phyloP scores from a whole-genome alignment of 1,140 invertebrate genomes.

The Hylaeus volcanicus region DNA sequence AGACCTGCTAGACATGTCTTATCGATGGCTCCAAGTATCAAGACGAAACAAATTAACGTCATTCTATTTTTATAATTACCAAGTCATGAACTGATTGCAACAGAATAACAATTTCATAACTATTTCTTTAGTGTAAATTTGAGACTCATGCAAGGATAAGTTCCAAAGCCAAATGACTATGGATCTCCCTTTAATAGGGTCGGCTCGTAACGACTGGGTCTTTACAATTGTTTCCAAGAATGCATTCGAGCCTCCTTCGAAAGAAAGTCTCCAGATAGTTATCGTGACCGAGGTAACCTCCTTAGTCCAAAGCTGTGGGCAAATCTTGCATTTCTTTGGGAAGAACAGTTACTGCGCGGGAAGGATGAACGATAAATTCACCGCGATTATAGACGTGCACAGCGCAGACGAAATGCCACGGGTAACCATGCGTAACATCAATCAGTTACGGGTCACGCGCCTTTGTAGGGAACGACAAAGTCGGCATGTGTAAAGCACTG shows the following conservation, averaged over 20 bases:
- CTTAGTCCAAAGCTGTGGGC: background rate
- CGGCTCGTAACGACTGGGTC: too few species aligned
- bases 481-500: constrained; percentile 39
- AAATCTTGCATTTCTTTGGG: background rate
- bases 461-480: constrained; percentile 53
- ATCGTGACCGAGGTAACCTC: background rate
- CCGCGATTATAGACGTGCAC: constrained; percentile 36
- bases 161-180: too few species aligned
- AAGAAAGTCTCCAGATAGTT: background rate
- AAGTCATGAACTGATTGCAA: too few species aligned
- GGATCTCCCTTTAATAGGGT: too few species aligned
- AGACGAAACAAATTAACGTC: too few species aligned
- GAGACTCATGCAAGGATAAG: too few species aligned
- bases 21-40: too few species aligned
- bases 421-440: constrained; percentile 57
- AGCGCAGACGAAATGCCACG: constrained; percentile 44
- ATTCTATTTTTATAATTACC: too few species aligned
- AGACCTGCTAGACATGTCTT: too few species aligned
- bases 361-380: constrained; percentile 34
- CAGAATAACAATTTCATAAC: too few species aligned
- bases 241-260: too few species aligned
- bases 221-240: background rate
- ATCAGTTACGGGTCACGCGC: constrained; percentile 56
- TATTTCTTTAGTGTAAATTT: too few species aligned
- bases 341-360: background rate